Conservation (phyloP, 2,797 vertebrate species). For the Coregonus ussuriensis region DNA sequence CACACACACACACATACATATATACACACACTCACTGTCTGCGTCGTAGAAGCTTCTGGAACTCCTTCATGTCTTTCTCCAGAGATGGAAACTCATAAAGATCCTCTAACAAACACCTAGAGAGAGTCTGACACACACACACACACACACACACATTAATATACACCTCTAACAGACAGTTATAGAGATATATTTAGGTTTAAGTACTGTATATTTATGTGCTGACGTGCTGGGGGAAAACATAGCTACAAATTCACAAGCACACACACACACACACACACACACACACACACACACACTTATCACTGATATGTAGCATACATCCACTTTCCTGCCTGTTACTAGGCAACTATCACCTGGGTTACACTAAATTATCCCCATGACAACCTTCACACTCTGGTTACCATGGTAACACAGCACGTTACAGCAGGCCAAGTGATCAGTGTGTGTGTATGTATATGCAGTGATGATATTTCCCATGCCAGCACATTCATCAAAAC, state of each 20-base stretch:
- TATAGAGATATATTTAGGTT: too few relatives aligned
- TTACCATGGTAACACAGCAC: constrained; percentile 48
- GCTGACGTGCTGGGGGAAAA: too few relatives aligned
- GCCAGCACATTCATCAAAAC: too few relatives aligned
- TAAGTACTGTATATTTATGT: too few relatives aligned
- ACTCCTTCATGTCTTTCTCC: constrained; percentile 95
- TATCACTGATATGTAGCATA: constrained; percentile 55
- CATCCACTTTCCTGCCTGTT: constrained; percentile 66
- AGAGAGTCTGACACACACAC: constrained; percentile 81
- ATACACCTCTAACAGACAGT: too few relatives aligned
- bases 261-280: neutral
- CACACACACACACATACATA: constrained; percentile 74
- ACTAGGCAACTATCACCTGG: constrained; percentile 80
- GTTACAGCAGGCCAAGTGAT: too few relatives aligned
- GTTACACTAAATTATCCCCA: constrained; percentile 73
- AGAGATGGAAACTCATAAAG: constrained; percentile 93
- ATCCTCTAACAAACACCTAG: constrained; percentile 93
- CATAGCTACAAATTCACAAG: too few relatives aligned
- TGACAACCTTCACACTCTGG: constrained; percentile 69
- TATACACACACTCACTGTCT: constrained; percentile 85
- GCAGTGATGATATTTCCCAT: too few relatives aligned
- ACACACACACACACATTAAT: too few relatives aligned
- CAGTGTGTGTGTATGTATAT: too few relatives aligned
- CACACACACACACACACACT: neutral
- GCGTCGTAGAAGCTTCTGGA: constrained; percentile 94